Evolutionary conservation across 2,113 vertebrate genomes (phyloP), one percentile per base, ranked within the genome.

Genomic region (Petromus typicus): DNA sequence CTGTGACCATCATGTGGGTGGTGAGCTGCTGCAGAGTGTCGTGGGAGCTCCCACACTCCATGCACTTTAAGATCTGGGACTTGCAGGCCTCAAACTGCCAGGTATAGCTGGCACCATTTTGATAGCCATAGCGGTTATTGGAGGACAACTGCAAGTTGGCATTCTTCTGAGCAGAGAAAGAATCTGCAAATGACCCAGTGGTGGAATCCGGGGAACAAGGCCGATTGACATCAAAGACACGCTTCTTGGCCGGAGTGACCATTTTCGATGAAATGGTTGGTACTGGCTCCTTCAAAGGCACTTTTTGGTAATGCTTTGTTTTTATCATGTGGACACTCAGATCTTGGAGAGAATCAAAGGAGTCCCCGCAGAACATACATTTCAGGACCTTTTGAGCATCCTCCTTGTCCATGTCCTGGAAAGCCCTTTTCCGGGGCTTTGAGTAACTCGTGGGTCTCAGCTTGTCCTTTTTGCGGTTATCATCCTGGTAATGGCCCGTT

Each of bases 301-400:
- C 99, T 99, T 99, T 99, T 99, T 99, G 99, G 99, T 99, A 99
- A 99, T 99, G 99, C 98, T 99, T 99, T 79, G 99, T 99, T 99
- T 99, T 99, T 82, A 99, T 99, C 99, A 99, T 99, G 93, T 99
- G 99, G 97, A 99, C 99, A 0, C 99, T 99, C 98, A 99, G 86
- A 90, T 99, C 99, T 98, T 99, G 99, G 90, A 99, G 99, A 48
- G 99, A 99, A 95, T 99, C 99, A 82, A 99, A 99, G 66, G 99
- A 99, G 97, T 99, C 99, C 69, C 99, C 99, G 63, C 99, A 99
- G 97, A 99, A 99, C 99, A 99, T 99, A 91, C 99, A 99, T 90
- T 99, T 99, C 71, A 99, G 98, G 73, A 99, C 99, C 96, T 99
- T 99, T 81, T 99, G 99, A 1, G 99, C 99, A 32, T 99, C 99